These are phyloP conservation scores for Muntiacus reevesi DNA, from an alignment of 2,113 vertebrate genomes.

Conservation along the genomic window DNA sequence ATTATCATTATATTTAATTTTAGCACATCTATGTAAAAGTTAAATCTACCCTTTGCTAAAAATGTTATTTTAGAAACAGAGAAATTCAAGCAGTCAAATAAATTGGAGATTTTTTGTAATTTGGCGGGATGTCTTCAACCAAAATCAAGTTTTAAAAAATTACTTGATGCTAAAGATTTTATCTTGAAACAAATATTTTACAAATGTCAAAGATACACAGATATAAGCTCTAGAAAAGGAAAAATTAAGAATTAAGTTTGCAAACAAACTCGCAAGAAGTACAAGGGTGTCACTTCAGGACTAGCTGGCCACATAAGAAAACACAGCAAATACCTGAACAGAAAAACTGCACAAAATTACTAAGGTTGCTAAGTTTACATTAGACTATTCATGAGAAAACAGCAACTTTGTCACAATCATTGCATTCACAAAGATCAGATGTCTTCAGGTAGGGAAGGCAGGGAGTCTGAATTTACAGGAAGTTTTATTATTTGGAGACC, in stretches of 20 bases:
- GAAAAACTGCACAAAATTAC: not conserved
- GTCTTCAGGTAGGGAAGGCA: not conserved
- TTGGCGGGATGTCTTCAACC: not conserved
- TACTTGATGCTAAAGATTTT: not conserved
- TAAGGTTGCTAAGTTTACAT: not conserved
- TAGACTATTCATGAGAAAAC: not conserved
- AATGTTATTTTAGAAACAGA: constrained; percentile 5
- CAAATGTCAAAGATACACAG: not conserved
- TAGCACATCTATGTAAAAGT: not conserved
- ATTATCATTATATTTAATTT: not conserved
- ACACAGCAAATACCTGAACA: not conserved
- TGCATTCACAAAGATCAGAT: not conserved
- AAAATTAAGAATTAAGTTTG: not conserved
- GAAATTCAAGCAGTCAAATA: constrained; percentile 13
- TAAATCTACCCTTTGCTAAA: constrained; percentile 10
- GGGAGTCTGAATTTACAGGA: not conserved
- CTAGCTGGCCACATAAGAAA: not conserved
- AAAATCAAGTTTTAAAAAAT: not conserved
- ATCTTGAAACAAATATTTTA: constrained; percentile 14
- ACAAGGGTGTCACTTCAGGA: not conserved
- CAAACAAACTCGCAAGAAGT: not conserved
- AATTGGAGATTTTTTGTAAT: not conserved
- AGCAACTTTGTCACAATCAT: not conserved
- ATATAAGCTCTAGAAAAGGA: not conserved
- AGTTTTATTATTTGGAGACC: not conserved